phyloP scores from a whole-genome alignment of 2,797 vertebrate species.

The Pseudochaenichthys georgianus region DNA sequence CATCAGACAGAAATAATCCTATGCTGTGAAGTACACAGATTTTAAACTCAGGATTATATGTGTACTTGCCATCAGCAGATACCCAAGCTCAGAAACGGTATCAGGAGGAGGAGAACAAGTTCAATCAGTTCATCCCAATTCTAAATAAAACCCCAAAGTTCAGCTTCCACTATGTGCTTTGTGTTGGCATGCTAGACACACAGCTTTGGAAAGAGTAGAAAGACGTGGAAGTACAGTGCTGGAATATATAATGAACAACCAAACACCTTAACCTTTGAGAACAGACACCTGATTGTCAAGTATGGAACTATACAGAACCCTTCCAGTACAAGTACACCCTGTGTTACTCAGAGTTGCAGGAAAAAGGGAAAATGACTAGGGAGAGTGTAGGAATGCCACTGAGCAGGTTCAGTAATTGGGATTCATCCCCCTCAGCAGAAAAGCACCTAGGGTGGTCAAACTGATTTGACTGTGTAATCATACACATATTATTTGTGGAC shows the following conservation, averaged over 20 bases:
- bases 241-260: background rate
- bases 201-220: background rate
- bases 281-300: background rate
- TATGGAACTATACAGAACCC: background rate
- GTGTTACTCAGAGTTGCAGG: background rate
- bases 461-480: conserved; percentile 16
- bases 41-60: background rate
- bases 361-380: background rate
- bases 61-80: background rate
- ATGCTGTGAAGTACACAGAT: background rate
- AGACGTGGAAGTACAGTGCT: background rate
- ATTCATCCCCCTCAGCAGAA: background rate
- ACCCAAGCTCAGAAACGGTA: background rate
- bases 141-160: background rate
- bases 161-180: background rate
- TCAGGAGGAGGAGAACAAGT: background rate
- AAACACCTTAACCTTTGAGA: conserved; percentile 4
- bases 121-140: background rate
- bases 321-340: background rate
- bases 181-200: background rate
- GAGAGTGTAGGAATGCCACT: conserved; percentile 50
- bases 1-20: background rate
- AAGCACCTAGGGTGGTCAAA: background rate
- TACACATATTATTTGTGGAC: background rate
- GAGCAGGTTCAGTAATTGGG: conserved; percentile 34